Percentiles rank a stretch among this genome's conserved stretches.
These are phyloP conservation scores for Rhopalosiphum maidis DNA, from an alignment of 1,140 invertebrate species.

Conservation along the genomic window DNA sequence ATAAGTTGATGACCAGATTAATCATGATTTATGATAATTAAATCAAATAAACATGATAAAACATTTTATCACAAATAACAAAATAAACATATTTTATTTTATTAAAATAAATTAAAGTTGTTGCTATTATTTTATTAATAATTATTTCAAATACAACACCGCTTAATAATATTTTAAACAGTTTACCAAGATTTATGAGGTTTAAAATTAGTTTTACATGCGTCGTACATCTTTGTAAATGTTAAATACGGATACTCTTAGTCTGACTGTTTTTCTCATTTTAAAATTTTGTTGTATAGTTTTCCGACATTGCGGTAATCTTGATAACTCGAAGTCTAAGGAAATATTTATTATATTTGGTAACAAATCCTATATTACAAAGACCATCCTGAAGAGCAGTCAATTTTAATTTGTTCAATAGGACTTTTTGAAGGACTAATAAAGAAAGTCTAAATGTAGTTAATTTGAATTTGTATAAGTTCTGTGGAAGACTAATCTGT, in stretches of 20 bases:
- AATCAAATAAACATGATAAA: no score
- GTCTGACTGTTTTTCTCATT: background rate
- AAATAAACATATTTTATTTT: background rate
- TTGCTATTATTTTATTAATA: background rate
- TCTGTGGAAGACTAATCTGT: background rate
- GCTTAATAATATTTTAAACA: background rate
- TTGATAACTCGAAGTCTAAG: background rate
- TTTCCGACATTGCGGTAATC: background rate
- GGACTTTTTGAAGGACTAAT: background rate
- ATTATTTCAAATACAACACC: background rate
- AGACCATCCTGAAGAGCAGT: background rate
- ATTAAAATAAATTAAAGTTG: background rate
- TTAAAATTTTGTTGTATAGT: background rate
- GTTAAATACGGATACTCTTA: background rate
- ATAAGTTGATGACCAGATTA: no score
- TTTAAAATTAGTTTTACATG: background rate
- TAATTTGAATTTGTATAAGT: background rate
- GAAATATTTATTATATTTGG: background rate
- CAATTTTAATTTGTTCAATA: background rate
- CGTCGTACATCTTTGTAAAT: background rate
- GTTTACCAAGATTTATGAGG: background rate
- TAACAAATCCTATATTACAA: background rate
- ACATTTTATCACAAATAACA: no score
- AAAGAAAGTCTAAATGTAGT: background rate
- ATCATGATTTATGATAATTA: no score